These are phyloP conservation scores for Drosophila repleta DNA, from an alignment of 1,140 invertebrate species.

Conservation along the genomic window DNA sequence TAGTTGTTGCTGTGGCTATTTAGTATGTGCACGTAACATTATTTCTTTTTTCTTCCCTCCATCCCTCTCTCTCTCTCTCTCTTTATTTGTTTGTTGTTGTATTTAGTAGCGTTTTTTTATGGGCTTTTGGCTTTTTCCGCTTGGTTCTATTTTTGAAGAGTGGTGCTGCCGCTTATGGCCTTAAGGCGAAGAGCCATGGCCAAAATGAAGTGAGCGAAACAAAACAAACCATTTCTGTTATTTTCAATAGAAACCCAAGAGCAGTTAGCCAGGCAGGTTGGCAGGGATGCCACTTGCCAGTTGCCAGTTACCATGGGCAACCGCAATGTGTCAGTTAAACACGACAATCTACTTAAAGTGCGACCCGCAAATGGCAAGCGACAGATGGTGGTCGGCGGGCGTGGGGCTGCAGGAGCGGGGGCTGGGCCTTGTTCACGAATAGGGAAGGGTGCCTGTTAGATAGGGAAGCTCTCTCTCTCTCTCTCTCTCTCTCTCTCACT, in stretches of 20 bases:
- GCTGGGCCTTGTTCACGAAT: too few relatives aligned
- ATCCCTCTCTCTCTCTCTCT: background rate
- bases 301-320: constrained; percentile 27
- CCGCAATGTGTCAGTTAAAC: constrained; percentile 54
- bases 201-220: constrained; percentile 30
- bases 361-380: constrained; percentile 26
- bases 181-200: constrained; percentile 34
- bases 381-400: background rate
- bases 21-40: constrained; percentile 73
- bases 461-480: background rate
- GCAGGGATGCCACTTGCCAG: background rate
- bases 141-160: constrained; percentile 70
- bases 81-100: constrained; percentile 8
- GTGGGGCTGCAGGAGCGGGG: too few relatives aligned
- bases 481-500: background rate
- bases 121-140: constrained; percentile 72
- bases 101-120: constrained; percentile 66
- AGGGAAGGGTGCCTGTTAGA: too few relatives aligned
- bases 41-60: constrained; percentile 24
- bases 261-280: constrained; percentile 30
- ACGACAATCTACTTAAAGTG: constrained; percentile 69
- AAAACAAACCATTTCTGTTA: constrained; percentile 37
- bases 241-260: constrained; percentile 39
- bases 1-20: constrained; percentile 39
- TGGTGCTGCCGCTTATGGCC: constrained; percentile 33